phyloP scores from a whole-genome alignment of 2,113 vertebrate genomes.

The Myanophis thanlyinensis region DNA sequence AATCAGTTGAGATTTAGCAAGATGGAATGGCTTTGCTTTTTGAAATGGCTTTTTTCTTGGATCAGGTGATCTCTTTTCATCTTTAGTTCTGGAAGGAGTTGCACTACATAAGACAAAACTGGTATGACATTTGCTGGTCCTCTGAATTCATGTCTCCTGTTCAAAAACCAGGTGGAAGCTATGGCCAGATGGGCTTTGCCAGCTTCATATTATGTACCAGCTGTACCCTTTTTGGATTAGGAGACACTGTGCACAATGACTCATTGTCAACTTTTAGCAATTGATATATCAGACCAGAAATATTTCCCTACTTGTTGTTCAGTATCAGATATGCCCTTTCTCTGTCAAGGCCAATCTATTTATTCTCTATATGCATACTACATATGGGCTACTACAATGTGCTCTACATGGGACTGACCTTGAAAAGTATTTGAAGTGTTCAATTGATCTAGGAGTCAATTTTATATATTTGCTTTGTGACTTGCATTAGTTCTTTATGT shows the following conservation, averaged over 20 bases:
- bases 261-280: background rate
- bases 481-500: background rate
- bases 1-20: background rate
- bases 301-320: background rate
- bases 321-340: background rate
- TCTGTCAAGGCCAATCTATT: background rate
- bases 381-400: background rate
- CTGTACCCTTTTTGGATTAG: background rate
- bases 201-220: background rate
- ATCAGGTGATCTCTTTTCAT: background rate
- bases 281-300: background rate
- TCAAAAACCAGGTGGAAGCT: background rate
- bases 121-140: background rate
- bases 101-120: background rate
- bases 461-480: background rate
- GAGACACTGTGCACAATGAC: background rate
- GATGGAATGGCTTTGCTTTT: background rate
- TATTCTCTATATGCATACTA: background rate
- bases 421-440: background rate
- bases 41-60: background rate
- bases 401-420: background rate
- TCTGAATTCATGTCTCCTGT: background rate
- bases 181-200: background rate
- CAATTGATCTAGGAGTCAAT: background rate
- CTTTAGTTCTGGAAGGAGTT: background rate